phyloP scores from a whole-genome alignment of 2,113 vertebrate species.

The Himantopus leucocephalus region DNA sequence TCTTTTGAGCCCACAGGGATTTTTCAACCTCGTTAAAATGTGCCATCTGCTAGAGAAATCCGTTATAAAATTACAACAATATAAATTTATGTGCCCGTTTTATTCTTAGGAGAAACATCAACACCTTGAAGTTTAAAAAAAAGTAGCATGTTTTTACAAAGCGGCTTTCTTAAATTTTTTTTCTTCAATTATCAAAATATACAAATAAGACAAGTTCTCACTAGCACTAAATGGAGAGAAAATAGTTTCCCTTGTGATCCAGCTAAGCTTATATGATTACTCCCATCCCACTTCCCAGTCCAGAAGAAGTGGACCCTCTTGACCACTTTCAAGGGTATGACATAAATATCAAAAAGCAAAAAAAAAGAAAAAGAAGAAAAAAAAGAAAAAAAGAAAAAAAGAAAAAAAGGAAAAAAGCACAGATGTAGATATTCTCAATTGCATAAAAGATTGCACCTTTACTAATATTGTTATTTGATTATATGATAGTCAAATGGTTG shows the following conservation, averaged over 20 bases:
- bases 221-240: neutral
- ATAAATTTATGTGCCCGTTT: constrained; percentile 1
- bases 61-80: neutral
- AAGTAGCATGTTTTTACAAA: neutral
- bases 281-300: neutral
- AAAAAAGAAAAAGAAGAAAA: neutral
- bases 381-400: neutral
- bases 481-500: neutral
- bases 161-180: neutral
- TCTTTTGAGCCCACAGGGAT: neutral
- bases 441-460: neutral
- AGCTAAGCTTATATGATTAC: neutral
- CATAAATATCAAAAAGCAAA: neutral
- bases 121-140: constrained; percentile 15
- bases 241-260: neutral
- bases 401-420: no score
- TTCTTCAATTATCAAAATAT: neutral
- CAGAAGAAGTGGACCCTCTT: neutral
- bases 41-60: constrained; percentile 39
- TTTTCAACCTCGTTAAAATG: constrained; percentile 10
- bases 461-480: neutral
- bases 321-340: neutral
- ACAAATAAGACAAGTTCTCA: neutral
- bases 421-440: neutral
- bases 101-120: neutral